Evolutionary conservation across 2,797 vertebrate species (phyloP).

Genomic region (Megalops cyprinoides): DNA sequence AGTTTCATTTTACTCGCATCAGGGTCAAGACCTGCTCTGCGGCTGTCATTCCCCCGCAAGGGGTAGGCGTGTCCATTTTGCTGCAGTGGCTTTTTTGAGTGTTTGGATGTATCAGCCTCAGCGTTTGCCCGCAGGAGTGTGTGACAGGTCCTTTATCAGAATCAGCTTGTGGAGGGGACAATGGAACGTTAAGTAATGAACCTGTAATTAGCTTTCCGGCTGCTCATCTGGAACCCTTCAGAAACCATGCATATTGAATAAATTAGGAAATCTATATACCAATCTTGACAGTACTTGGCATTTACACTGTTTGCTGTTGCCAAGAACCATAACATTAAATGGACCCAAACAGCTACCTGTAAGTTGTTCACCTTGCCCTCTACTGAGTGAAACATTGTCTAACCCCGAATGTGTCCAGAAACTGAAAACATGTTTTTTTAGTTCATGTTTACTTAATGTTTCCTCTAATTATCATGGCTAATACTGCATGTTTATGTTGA

Average conservation of each 20-base stretch:
- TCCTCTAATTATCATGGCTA: neutral
- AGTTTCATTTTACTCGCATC: slow-evolving; percentile 35
- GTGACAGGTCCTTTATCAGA: slow-evolving; percentile 7
- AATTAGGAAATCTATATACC: slow-evolving; percentile 39
- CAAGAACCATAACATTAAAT: slow-evolving; percentile 45
- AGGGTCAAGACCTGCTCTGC: slow-evolving; percentile 29
- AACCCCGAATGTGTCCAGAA: no score
- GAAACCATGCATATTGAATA: slow-evolving; percentile 26
- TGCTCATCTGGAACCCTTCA: slow-evolving; percentile 20
- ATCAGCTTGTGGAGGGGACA: neutral
- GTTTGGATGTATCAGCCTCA: slow-evolving; percentile 16
- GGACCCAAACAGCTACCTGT: slow-evolving; percentile 45
- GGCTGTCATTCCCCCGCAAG: slow-evolving; percentile 29
- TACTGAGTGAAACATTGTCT: neutral
- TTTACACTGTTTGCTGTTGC: slow-evolving; percentile 9
- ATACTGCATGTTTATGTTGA: slow-evolving; percentile 24
- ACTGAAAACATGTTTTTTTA: neutral
- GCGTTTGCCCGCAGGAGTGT: neutral
- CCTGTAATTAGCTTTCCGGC: slow-evolving; percentile 8
- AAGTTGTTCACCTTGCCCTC: neutral
- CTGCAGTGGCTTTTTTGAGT: neutral
- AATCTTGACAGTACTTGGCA: slow-evolving; percentile 35
- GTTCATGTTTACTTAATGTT: no score
- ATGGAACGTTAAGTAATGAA: slow-evolving; percentile 4
- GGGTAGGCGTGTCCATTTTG: slow-evolving; percentile 29